Conservation (phyloP, 1,140 invertebrate species). For the Drosophila trapezifrons region DNA sequence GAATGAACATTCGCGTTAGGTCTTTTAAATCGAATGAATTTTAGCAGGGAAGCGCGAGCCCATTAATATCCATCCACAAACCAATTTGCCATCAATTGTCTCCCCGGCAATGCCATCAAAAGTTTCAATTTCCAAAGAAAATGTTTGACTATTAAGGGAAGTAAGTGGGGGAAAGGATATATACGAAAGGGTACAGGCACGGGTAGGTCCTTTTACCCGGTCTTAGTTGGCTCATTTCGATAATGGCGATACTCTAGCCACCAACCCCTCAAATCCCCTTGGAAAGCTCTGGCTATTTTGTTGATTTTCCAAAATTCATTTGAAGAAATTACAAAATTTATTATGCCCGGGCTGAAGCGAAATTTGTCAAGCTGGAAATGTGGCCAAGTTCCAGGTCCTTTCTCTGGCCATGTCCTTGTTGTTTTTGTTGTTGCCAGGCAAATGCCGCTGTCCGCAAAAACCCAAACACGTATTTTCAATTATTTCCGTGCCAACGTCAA, state of each 20-base stretch:
- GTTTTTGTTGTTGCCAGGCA: slow-evolving; percentile 56
- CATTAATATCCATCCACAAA: slow-evolving; percentile 20
- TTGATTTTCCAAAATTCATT: slow-evolving; percentile 74
- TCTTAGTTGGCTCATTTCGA: slow-evolving; percentile 44
- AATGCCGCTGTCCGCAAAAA: slow-evolving; percentile 77
- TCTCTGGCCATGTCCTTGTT: slow-evolving; percentile 20
- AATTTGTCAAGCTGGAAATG: slow-evolving; percentile 70
- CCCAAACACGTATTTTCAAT: slow-evolving; percentile 83
- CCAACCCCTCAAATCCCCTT: not conserved
- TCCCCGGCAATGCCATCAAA: slow-evolving; percentile 7
- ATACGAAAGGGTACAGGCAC: too few relatives aligned
- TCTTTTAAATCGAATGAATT: too few relatives aligned
- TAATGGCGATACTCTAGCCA: slow-evolving; percentile 28
- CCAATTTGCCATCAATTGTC: slow-evolving; percentile 33
- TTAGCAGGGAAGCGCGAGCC: too few relatives aligned
- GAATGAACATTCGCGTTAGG: too few relatives aligned
- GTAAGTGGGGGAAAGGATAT: not conserved
- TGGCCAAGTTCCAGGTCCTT: slow-evolving; percentile 29
- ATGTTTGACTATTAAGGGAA: slow-evolving; percentile 7
- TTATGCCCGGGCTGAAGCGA: slow-evolving; percentile 68
- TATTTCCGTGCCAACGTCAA: slow-evolving; percentile 79
- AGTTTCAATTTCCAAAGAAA: slow-evolving; percentile 44
- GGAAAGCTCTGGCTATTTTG: slow-evolving; percentile 32
- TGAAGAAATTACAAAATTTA: slow-evolving; percentile 77
- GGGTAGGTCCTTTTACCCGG: not conserved